These are phyloP conservation scores for Charadrius vociferus DNA, from an alignment of 2,113 vertebrate species.

Conservation along the genomic window DNA sequence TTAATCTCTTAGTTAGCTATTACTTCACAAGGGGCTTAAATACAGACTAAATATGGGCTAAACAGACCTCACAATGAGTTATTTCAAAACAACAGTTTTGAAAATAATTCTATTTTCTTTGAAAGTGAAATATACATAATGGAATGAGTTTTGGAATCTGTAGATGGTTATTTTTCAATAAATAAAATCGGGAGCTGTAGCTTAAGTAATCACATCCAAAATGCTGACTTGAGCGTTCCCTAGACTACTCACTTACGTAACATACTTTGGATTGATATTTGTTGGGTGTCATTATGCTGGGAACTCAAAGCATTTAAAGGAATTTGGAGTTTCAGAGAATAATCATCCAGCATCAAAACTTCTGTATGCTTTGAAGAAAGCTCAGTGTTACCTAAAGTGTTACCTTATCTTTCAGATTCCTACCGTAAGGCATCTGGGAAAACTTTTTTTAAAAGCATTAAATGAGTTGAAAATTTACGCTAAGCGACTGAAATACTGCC, in stretches of 20 bases:
- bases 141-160: background rate
- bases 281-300: background rate
- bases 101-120: background rate
- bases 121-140: background rate
- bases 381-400: rapidly evolving
- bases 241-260: background rate
- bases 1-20: background rate
- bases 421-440: background rate
- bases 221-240: background rate
- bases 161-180: background rate
- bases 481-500: background rate
- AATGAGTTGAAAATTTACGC: background rate
- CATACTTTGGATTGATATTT: background rate
- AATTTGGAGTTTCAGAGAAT: background rate
- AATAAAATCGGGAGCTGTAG: background rate
- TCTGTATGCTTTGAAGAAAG: background rate
- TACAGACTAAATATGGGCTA: background rate
- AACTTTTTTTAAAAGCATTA: background rate
- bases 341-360: background rate
- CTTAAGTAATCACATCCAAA: background rate
- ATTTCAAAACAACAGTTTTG: background rate
- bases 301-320: background rate
- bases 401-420: background rate
- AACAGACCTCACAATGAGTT: background rate
- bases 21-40: background rate